Conservation (phyloP, 2,888 invertebrate genomes). For the Suillia variegata region DNA sequence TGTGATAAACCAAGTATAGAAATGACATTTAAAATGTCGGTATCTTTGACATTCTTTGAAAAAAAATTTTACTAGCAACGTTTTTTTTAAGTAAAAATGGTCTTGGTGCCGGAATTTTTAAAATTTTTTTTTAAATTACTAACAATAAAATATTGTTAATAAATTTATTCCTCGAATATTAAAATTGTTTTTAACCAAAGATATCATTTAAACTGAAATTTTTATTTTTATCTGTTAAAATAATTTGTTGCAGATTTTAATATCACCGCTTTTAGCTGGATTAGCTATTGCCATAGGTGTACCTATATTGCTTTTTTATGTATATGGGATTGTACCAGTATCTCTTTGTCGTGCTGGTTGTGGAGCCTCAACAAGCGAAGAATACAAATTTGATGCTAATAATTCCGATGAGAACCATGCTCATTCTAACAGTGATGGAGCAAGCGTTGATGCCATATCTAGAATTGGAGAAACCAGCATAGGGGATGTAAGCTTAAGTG, state of each 20-base stretch:
- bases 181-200: too few species aligned
- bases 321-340: constrained; percentile 86
- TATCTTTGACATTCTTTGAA: too few species aligned
- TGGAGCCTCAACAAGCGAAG: constrained; percentile 67
- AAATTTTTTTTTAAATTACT: too few species aligned
- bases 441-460: constrained; percentile 62
- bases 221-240: too few species aligned
- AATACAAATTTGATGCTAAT: constrained; percentile 66
- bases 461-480: constrained; percentile 66
- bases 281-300: constrained; percentile 82
- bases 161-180: too few species aligned
- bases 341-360: constrained; percentile 87
- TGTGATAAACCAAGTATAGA: too few species aligned
- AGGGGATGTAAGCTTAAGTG: constrained; percentile 69
- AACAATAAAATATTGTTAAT: too few species aligned
- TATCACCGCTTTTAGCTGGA: constrained; percentile 65
- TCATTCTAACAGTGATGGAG: constrained; percentile 11
- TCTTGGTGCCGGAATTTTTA: too few species aligned
- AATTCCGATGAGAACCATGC: constrained; percentile 57
- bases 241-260: constrained; percentile 62
- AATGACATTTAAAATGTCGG: too few species aligned
- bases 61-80: too few species aligned
- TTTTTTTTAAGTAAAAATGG: too few species aligned
- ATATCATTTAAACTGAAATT: too few species aligned
- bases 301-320: constrained; percentile 87